Evolutionary conservation across 2,888 invertebrate species (phyloP).

Genomic region (Drosophila paranaensis): DNA sequence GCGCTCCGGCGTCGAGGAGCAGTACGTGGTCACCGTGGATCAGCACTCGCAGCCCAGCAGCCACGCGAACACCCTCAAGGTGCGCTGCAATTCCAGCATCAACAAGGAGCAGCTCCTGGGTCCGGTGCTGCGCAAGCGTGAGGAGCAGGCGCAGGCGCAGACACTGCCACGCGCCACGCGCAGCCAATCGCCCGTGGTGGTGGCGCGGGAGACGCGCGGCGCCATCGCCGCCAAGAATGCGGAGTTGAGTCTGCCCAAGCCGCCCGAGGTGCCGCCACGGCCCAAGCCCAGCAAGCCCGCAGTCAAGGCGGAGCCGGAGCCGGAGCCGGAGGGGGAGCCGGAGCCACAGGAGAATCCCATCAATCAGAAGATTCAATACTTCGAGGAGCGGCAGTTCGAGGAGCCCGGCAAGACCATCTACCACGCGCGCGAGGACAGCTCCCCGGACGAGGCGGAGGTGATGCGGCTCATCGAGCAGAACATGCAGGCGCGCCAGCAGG

Average conservation of each 20-base stretch:
- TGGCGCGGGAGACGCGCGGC: conserved; percentile 87
- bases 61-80: conserved; percentile 84
- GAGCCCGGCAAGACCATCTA: conserved; percentile 86
- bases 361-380: conserved; percentile 90
- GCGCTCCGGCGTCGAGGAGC: conserved; percentile 82
- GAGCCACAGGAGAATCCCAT: conserved; percentile 85
- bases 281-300: conserved; percentile 31
- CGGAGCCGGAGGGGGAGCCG: conserved; percentile 20
- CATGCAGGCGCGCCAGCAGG: conserved; percentile 70
- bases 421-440: conserved; percentile 86
- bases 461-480: conserved; percentile 86
- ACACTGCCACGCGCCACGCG: conserved; percentile 84
- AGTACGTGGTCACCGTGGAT: conserved; percentile 88
- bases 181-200: conserved; percentile 83
- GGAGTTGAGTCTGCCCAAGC: conserved; percentile 79
- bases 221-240: conserved; percentile 87
- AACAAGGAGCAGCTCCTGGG: conserved; percentile 85
- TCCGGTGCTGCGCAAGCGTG: conserved; percentile 77
- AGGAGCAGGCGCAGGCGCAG: conserved; percentile 86
- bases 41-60: conserved; percentile 81
- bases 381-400: conserved; percentile 88
- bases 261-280: conserved; percentile 73
- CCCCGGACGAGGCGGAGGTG: conserved; percentile 85
- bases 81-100: conserved; percentile 87
- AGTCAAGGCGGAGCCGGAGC: conserved; percentile 20